Percentiles rank a stretch among this genome's conserved stretches.
These are phyloP conservation scores for Bettongia penicillata DNA, from an alignment of 2,113 vertebrate genomes.

Conservation along the genomic window DNA sequence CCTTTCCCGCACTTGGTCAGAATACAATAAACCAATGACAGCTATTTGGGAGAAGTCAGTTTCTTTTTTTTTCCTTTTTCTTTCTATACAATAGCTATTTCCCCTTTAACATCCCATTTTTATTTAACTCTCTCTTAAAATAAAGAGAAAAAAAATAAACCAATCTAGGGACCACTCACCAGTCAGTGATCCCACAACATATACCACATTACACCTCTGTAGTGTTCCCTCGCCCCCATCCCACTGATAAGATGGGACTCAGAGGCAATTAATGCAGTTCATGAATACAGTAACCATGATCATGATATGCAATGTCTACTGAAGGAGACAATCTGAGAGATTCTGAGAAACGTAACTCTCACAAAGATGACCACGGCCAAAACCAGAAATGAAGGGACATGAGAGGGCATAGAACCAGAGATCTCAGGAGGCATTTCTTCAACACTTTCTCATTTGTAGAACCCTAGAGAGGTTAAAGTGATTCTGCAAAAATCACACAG, in stretches of 20 bases:
- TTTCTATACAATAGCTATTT: neutral
- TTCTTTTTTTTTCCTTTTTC: neutral
- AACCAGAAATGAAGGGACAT: neutral
- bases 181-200: no score
- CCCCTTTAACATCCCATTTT: no score
- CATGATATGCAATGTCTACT: neutral
- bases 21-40: neutral
- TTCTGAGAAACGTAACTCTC: neutral
- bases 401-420: neutral
- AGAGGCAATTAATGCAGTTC: neutral
- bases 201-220: no score
- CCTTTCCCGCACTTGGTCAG: neutral
- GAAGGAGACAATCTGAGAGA: neutral
- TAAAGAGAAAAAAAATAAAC: no score
- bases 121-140: no score
- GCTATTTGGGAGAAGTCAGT: neutral
- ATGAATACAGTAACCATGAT: neutral
- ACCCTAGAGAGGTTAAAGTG: neutral
- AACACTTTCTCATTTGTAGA: neutral
- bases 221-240: no score
- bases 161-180: no score
- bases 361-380: neutral
- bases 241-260: no score
- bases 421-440: neutral
- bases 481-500: neutral